Evolutionary conservation across 2,888 invertebrate species (phyloP).

Genomic region (Empis livida): DNA sequence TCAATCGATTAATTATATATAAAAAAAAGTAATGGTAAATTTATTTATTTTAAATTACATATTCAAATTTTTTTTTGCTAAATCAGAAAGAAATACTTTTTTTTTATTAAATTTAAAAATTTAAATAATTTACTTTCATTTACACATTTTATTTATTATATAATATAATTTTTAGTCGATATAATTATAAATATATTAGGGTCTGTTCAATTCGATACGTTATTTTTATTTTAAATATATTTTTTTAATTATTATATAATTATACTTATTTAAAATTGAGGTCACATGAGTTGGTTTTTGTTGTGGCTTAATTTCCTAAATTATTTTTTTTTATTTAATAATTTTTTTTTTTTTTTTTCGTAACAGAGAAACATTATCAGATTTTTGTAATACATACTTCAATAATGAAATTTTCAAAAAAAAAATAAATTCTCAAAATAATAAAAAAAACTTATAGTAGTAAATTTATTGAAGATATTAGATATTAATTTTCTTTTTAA

Average conservation of each 20-base stretch:
- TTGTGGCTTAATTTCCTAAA: constrained; percentile 19
- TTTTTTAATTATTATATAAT: constrained; percentile 15
- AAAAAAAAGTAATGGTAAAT: too few relatives aligned
- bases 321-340: constrained; percentile 21
- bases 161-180: constrained; percentile 5
- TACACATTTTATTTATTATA: constrained; percentile 13
- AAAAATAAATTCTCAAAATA: too few relatives aligned
- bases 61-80: too few relatives aligned
- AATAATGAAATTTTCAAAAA: too few relatives aligned
- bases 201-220: constrained; percentile 4
- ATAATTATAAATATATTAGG: constrained; percentile 6
- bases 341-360: constrained; percentile 15
- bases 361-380: background rate
- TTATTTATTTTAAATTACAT: too few relatives aligned
- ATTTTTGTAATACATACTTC: too few relatives aligned
- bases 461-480: too few relatives aligned
- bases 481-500: too few relatives aligned
- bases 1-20: too few relatives aligned
- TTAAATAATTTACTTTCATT: constrained; percentile 7
- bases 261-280: constrained; percentile 36
- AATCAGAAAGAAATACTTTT: constrained; percentile 1
- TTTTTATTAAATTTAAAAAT: constrained; percentile 11
- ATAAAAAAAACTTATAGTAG: too few relatives aligned
- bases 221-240: constrained; percentile 9
- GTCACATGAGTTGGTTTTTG: constrained; percentile 40